Evolutionary conservation across 2,888 invertebrate genomes (phyloP).

Genomic region (Athalia circularis): DNA sequence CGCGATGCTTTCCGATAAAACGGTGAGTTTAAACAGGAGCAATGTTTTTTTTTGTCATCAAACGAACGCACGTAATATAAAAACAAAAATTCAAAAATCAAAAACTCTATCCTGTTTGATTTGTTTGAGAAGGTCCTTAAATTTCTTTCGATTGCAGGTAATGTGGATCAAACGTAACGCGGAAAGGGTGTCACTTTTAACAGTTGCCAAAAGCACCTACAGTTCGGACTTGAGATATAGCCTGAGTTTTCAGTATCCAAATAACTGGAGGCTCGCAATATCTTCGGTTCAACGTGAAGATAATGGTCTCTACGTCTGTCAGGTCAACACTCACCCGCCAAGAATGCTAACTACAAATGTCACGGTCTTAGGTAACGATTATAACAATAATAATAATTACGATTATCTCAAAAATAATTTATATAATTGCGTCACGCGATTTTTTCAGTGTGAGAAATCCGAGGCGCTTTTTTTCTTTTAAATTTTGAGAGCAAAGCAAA

Average conservation of each 20-base stretch:
- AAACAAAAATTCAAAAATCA: too few relatives aligned
- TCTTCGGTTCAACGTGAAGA: conserved; percentile 84
- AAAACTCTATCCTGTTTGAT: neutral
- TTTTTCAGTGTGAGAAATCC: neutral
- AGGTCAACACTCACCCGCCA: conserved; percentile 88
- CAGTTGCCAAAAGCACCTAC: conserved; percentile 80
- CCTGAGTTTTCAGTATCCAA: conserved; percentile 82
- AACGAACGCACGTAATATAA: too few relatives aligned
- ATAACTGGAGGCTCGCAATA: conserved; percentile 83
- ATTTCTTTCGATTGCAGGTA: conserved; percentile 74
- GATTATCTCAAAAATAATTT: neutral
- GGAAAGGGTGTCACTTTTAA: conserved; percentile 80
- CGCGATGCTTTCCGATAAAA: conserved; percentile 83
- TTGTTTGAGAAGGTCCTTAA: neutral
- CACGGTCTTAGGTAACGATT: conserved; percentile 82
- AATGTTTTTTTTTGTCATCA: neutral
- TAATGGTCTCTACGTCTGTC: conserved; percentile 86
- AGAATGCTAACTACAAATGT: conserved; percentile 85
- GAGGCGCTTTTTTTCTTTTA: neutral
- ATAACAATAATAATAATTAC: neutral
- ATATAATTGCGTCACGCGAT: neutral
- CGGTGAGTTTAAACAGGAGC: conserved; percentile 73
- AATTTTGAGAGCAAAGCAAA: neutral
- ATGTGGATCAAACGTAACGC: conserved; percentile 82
- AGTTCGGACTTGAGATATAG: conserved; percentile 80